Conservation (phyloP, 2,113 vertebrate genomes). For the Melanocharis versteri region DNA sequence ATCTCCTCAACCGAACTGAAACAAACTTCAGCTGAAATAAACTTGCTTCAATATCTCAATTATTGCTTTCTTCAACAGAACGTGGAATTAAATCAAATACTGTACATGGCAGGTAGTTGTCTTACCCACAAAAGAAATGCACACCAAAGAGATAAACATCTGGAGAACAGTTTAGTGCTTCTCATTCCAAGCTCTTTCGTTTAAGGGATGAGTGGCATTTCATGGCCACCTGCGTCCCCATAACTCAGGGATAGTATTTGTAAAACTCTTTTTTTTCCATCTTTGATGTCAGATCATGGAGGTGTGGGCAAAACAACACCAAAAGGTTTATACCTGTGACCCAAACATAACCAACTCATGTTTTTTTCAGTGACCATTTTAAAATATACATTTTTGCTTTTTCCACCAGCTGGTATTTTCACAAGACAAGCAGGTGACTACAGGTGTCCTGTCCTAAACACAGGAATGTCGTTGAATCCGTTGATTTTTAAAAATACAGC, state of each 20-base stretch:
- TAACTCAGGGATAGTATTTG: neutral
- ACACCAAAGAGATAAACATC: neutral
- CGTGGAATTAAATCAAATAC: slow-evolving; percentile 4
- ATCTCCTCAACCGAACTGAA: slow-evolving; percentile 13
- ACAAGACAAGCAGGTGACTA: neutral
- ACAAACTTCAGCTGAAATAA: slow-evolving; percentile 30
- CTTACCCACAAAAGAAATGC: neutral
- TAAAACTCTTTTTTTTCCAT: neutral
- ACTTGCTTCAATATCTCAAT: slow-evolving; percentile 10
- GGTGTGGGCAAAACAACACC: neutral
- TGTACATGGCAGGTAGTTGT: neutral
- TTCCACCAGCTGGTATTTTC: neutral
- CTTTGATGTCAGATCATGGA: neutral
- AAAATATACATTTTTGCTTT: neutral
- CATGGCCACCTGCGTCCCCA: neutral
- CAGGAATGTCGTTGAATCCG: neutral
- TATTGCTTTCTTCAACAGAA: slow-evolving; percentile 19
- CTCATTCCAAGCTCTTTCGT: neutral
- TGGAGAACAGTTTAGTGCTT: neutral
- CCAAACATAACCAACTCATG: neutral
- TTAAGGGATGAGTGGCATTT: neutral
- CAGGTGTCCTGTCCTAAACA: neutral
- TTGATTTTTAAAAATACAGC: neutral
- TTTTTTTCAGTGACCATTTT: neutral
- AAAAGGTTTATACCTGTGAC: slow-evolving; percentile 9